Evolutionary conservation across 2,113 vertebrate genomes (phyloP).

Genomic region (Apaloderma vittatum): DNA sequence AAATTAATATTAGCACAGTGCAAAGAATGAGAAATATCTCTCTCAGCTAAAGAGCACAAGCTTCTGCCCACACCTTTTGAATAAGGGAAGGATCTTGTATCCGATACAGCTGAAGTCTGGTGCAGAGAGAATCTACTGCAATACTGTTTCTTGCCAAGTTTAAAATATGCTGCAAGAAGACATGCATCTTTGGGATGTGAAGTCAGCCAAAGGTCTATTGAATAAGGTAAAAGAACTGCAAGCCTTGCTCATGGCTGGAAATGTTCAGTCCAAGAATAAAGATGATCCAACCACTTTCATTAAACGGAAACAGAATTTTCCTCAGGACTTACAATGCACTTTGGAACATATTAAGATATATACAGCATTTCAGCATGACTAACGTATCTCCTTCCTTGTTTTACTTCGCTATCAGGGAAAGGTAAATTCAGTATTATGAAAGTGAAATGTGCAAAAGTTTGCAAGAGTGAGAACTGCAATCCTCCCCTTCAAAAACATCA

Average conservation of each 20-base stretch:
- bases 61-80: neutral
- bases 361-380: neutral
- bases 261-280: neutral
- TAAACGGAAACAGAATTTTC: slow-evolving; percentile 23
- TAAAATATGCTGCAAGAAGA: slow-evolving; percentile 49
- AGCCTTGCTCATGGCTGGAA: slow-evolving; percentile 17
- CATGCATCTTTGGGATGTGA: slow-evolving; percentile 48
- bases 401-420: neutral
- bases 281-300: slow-evolving; percentile 1
- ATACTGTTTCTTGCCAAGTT: slow-evolving; percentile 56
- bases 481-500: neutral
- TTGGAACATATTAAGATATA: neutral
- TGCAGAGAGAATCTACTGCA: slow-evolving; percentile 59
- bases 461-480: neutral
- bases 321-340: neutral
- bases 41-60: neutral
- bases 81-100: neutral
- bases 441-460: neutral
- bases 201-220: slow-evolving; percentile 59
- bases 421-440: neutral
- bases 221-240: slow-evolving; percentile 38
- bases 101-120: neutral
- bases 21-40: neutral
- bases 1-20: neutral
- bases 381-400: neutral